These are phyloP conservation scores for Aspidiotus rigidus DNA, from an alignment of 2,888 invertebrate species.

Conservation along the genomic window DNA sequence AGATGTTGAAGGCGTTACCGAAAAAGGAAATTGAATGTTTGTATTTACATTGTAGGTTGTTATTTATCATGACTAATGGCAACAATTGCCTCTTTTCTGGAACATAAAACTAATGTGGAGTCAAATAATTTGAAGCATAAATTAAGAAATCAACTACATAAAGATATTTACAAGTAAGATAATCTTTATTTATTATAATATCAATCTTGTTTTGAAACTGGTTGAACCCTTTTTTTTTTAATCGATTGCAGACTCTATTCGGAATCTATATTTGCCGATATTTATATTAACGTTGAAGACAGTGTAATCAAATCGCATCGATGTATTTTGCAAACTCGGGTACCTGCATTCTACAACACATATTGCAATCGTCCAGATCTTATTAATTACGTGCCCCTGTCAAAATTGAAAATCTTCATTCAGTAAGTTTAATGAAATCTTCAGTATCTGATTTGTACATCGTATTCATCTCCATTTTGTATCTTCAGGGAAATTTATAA, in stretches of 20 bases:
- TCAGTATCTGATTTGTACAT: neutral
- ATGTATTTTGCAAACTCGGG: constrained; percentile 29
- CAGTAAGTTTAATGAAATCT: constrained; percentile 2
- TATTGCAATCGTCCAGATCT: constrained; percentile 29
- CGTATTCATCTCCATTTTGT: neutral
- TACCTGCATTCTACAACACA: constrained; percentile 24
- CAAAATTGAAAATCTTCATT: constrained; percentile 23
- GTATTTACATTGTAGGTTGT: constrained; percentile 7
- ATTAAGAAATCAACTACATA: constrained; percentile 16
- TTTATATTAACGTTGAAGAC: constrained; percentile 25
- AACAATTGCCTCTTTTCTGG: constrained; percentile 27
- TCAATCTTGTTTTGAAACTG: neutral
- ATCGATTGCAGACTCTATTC: constrained; percentile 22
- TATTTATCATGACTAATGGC: constrained; percentile 30
- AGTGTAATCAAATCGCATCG: constrained; percentile 25
- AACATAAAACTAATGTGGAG: constrained; percentile 22
- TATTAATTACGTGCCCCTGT: constrained; percentile 17
- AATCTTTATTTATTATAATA: neutral
- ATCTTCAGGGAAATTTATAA: constrained; percentile 23
- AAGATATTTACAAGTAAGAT: constrained; percentile 27
- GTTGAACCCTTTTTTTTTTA: neutral
- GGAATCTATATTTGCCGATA: constrained; percentile 27
- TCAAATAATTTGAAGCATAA: constrained; percentile 20
- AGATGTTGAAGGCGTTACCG: too few species aligned
- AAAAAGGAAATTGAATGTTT: neutral